These are phyloP conservation scores for Leucopternis melanops DNA, from an alignment of 2,113 vertebrate genomes.

Conservation along the genomic window DNA sequence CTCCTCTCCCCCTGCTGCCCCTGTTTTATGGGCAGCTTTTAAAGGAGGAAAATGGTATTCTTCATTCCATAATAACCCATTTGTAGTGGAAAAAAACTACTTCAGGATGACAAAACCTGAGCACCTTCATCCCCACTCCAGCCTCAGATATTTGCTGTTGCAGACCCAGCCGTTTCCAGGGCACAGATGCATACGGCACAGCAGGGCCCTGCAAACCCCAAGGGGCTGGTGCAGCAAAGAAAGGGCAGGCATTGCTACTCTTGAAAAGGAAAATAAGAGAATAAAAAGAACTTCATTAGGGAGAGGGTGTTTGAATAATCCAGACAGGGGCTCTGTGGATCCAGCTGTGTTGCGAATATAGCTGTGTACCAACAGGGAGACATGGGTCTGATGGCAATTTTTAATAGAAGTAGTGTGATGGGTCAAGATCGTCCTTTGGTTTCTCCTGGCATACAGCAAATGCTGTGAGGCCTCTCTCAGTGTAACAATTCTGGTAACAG, in stretches of 20 bases:
- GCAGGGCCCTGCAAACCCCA: rapidly evolving
- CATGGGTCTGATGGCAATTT: not conserved
- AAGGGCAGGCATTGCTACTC: not conserved
- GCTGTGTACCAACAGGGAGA: not conserved
- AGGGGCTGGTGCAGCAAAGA: not conserved
- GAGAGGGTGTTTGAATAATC: not conserved
- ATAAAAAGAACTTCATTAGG: not conserved
- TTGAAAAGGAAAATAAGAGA: not conserved
- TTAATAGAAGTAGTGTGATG: not conserved
- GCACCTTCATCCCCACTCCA: not conserved
- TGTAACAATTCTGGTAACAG: not conserved
- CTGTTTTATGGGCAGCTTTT: not conserved
- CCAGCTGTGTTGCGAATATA: not conserved
- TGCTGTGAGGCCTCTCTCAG: not conserved
- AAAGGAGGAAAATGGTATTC: not conserved
- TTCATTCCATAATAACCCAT: not conserved
- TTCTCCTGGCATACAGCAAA: not conserved
- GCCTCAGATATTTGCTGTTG: not conserved
- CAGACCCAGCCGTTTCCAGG: not conserved
- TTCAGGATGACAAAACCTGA: not conserved
- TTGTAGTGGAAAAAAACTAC: not conserved
- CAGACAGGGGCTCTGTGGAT: not conserved
- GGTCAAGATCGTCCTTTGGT: not conserved
- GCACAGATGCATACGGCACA: rapidly evolving
- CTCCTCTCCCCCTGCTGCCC: not conserved